Evolutionary conservation across 2,797 vertebrate genomes (phyloP), one percentile per base, ranked within the genome.

Genomic region (Manis javanica): DNA sequence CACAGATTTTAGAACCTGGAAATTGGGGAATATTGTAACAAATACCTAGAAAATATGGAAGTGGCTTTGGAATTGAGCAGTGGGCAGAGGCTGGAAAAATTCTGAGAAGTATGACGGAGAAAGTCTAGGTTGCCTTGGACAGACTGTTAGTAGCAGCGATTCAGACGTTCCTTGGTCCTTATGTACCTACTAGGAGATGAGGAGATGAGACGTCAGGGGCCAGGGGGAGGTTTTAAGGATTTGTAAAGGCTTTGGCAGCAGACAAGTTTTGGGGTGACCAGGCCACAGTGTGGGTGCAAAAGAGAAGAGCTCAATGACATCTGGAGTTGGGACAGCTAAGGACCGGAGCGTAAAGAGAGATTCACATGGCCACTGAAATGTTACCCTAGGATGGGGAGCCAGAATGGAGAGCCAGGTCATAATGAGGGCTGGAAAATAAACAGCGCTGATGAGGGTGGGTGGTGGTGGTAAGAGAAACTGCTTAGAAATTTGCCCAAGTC

Each of bases 131-230:
- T 24, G 26, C 57, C 46, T 42, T 51, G 34, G 42, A 31, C 49
- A 37, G 66, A 12, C 12, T 15, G 0, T 29, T 2, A n/a, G 13
- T 29, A 71, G 89, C 37, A 59, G 49, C 1, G 77, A 13, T 5
- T 8, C 9, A 53, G 7, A 6, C 0, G 7, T 29, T 37, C 6
- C 34, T 49, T 15, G 34, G 2, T 29, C 51, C 26, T 23, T 10
- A 9, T n/a, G 34, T 4, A 0, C 15, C 0, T n/a, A 10, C 66
- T 16, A 34, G 46, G 46, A 66, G 46, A 15, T 39, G 55, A n/a
- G 72, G 64, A 39, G 18, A 37, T 1, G 29, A 24, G 39, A 24
- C 16, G 59, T 49, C 18, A 24, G 21, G 46, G 68, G 46, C 29
- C 57, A 77, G 57, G 42, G 18, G 34, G 57, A 29, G n/a, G 37